Base-by-base conservation (phyloP, 2,888 invertebrate genomes). In the Abrostola tripartita region DNA sequence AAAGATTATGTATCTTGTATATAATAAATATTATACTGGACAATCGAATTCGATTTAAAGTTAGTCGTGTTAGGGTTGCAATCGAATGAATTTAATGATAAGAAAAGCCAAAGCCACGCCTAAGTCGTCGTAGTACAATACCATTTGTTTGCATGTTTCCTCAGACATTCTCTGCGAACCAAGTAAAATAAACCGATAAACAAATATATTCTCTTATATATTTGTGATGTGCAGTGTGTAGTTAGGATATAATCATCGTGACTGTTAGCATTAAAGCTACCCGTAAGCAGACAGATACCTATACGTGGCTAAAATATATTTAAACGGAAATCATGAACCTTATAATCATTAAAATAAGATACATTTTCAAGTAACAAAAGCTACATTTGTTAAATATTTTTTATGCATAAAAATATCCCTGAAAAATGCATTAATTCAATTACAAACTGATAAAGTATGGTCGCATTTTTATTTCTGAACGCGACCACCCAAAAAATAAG, bases 131-230 rank as follows among this genome's bases (percentile, higher is more conserved):
- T 85, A 85, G 90, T 94, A 94, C 93, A 88, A 91, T 97, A 97
- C 97, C 97, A 97, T 96, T 95, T 96, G 96, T 96, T 97, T 97
- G 96, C 96, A 96, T 95, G 96, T 96, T 95, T 97, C 97, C 96
- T 97, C 96, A 95, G 96, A 96, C 96, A 96, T 96, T 96, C 96
- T 96, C 97, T 97, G 97, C 96, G 96, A 96, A 96, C 94, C 91
- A 96, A 96, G 95, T 93, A 93, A 93, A 92, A 92, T 89, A 83
- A 88, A 86, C 88, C 85, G 88, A 88, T 89, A 88, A 88, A 92
- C 86, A 75, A 78, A 84, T 76, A 76, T 79, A 74, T 77, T 69
- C 56, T 72, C 65, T 74, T 72, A 81, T 78, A 74, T 71, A 75
- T 71, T 71, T 72, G 71, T 74, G 66, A 73, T 83, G 87, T 87